Evolutionary conservation across 1,140 invertebrate genomes (phyloP).

Genomic region (Dendrolimus punctatus): DNA sequence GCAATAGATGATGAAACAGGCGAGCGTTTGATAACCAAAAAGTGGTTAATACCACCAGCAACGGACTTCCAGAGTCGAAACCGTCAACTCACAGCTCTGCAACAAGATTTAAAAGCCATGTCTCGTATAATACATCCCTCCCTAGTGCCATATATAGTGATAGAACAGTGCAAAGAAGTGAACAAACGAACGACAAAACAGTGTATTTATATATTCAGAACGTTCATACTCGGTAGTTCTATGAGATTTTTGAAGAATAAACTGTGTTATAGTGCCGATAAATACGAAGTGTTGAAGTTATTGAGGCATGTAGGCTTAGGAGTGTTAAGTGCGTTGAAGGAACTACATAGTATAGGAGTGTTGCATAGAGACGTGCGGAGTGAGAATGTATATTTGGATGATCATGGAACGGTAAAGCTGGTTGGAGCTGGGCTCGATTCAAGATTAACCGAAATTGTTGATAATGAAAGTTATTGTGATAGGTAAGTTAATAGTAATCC

Average conservation of each 20-base stretch:
- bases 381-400: conserved; percentile 52
- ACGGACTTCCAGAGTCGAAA: conserved; percentile 43
- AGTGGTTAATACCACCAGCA: conserved; percentile 68
- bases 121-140: conserved; percentile 77
- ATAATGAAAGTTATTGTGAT: conserved; percentile 43
- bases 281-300: conserved; percentile 73
- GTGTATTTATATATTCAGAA: conserved; percentile 74
- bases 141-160: conserved; percentile 79
- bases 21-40: conserved; percentile 44
- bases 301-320: conserved; percentile 76
- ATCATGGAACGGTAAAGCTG: conserved; percentile 42
- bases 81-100: conserved; percentile 70
- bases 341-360: conserved; percentile 42
- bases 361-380: conserved; percentile 47
- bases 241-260: conserved; percentile 38
- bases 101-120: conserved; percentile 81
- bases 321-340: conserved; percentile 76
- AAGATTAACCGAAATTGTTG: conserved; percentile 37
- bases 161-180: conserved; percentile 73
- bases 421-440: conserved; percentile 46
- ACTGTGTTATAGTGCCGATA: conserved; percentile 38
- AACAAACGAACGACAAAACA: conserved; percentile 63
- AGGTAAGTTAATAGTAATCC: conserved; percentile 30
- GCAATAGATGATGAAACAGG: conserved; percentile 54
- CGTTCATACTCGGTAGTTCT: conserved; percentile 72